phyloP scores from a whole-genome alignment of 2,888 invertebrate genomes.

The Mythimna impura region DNA sequence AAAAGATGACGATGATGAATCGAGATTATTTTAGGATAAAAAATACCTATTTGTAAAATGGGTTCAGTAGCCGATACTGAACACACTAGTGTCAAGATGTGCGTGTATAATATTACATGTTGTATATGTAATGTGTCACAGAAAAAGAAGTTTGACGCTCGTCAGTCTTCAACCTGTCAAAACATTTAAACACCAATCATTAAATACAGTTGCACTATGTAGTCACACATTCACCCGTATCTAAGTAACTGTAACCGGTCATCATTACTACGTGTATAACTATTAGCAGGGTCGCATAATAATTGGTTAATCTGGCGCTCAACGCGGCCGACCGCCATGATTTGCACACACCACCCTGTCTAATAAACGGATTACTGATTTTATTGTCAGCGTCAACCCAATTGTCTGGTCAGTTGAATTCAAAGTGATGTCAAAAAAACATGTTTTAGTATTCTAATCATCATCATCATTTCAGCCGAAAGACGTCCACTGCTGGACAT shows the following conservation, averaged over 20 bases:
- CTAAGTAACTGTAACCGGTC: conserved; percentile 9
- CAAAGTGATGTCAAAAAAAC: background rate
- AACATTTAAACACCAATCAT: conserved; percentile 2
- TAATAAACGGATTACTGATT: conserved; percentile 59
- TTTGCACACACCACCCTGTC: conserved; percentile 71
- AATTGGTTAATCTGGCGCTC: conserved; percentile 78
- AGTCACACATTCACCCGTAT: background rate
- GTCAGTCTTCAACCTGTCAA: background rate
- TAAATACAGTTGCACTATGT: background rate
- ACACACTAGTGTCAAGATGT: too few species aligned
- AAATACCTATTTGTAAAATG: too few species aligned
- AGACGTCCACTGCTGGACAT: too few species aligned
- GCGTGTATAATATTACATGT: too few species aligned
- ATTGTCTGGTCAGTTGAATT: conserved; percentile 13
- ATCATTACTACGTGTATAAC: conserved; percentile 54
- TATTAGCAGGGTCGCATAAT: conserved; percentile 73
- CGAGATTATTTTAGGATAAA: too few species aligned
- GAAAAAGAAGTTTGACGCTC: background rate
- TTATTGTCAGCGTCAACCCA: conserved; percentile 48
- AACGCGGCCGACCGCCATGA: conserved; percentile 69
- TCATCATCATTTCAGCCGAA: too few species aligned
- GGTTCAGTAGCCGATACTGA: too few species aligned
- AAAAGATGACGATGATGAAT: too few species aligned
- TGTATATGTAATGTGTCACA: background rate
- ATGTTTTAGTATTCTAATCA: background rate